Percentiles rank a stretch among this genome's conserved stretches.
These are phyloP conservation scores for Uria aalge DNA, from an alignment of 2,113 vertebrate species.

Conservation along the genomic window DNA sequence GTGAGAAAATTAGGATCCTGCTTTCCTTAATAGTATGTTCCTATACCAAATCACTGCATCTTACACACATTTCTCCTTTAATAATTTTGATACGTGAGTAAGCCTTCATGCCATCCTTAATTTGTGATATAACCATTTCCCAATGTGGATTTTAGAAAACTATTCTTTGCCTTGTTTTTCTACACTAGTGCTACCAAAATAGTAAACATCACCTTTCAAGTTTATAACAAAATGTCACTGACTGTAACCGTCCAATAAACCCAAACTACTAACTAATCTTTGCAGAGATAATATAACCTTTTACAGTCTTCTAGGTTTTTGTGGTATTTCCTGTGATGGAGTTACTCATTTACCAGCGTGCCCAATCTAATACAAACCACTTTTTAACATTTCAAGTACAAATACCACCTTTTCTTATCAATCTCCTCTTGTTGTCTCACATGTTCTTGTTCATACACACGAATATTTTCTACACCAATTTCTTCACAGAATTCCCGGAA, in stretches of 20 bases:
- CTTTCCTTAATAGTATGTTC: background rate
- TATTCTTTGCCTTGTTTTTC: background rate
- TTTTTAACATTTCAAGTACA: background rate
- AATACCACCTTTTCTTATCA: constrained; percentile 84
- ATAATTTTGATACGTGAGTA: rapidly evolving
- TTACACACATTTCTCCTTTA: background rate
- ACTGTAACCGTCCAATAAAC: background rate
- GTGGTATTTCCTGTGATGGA: background rate
- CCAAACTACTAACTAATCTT: background rate
- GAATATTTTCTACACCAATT: constrained; percentile 88
- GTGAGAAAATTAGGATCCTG: background rate
- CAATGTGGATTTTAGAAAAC: background rate
- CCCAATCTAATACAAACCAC: background rate
- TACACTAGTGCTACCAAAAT: background rate
- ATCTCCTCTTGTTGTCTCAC: constrained; percentile 84
- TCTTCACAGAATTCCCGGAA: constrained; percentile 90
- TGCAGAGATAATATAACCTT: background rate
- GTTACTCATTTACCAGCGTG: background rate
- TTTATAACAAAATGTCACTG: background rate
- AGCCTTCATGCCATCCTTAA: background rate
- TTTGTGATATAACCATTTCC: background rate
- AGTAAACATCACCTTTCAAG: background rate
- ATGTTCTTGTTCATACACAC: constrained; percentile 86
- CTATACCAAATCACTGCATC: background rate
- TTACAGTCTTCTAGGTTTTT: background rate